These are phyloP conservation scores for Poeciliopsis retropinna DNA, from an alignment of 2,113 vertebrate species.

Conservation along the genomic window DNA sequence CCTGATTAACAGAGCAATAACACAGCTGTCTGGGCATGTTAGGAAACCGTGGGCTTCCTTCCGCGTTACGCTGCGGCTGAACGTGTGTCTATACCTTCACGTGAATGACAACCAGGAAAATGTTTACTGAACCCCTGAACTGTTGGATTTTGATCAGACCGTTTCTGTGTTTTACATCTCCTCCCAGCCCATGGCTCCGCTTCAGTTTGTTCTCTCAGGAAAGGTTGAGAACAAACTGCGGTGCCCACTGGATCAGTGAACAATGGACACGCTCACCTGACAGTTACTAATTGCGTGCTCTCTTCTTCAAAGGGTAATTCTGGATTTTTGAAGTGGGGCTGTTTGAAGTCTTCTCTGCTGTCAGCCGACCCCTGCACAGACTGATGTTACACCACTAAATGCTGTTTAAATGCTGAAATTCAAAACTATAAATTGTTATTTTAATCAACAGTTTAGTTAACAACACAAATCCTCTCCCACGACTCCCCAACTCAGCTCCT, in stretches of 20 bases:
- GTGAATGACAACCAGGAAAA: constrained; percentile 31
- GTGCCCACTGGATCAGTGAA: constrained; percentile 29
- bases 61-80: constrained; percentile 5
- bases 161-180: constrained; percentile 2
- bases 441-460: too few species aligned
- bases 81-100: not conserved
- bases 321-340: constrained; percentile 1
- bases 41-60: constrained; percentile 35
- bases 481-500: too few species aligned
- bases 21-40: constrained; percentile 69
- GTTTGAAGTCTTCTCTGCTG: not conserved
- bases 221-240: constrained; percentile 36
- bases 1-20: constrained; percentile 74
- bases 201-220: constrained; percentile 21
- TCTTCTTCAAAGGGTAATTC: constrained; percentile 6
- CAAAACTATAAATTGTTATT: not conserved
- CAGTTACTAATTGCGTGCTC: constrained; percentile 42
- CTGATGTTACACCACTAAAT: not conserved
- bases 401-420: not conserved
- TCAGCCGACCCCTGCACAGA: not conserved
- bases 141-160: constrained; percentile 46
- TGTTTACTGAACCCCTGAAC: constrained; percentile 42
- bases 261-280: constrained; percentile 25
- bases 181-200: not conserved
- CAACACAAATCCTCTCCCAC: too few species aligned